phyloP scores from a whole-genome alignment of 1,140 invertebrate genomes.

The Magallana ariakensis region DNA sequence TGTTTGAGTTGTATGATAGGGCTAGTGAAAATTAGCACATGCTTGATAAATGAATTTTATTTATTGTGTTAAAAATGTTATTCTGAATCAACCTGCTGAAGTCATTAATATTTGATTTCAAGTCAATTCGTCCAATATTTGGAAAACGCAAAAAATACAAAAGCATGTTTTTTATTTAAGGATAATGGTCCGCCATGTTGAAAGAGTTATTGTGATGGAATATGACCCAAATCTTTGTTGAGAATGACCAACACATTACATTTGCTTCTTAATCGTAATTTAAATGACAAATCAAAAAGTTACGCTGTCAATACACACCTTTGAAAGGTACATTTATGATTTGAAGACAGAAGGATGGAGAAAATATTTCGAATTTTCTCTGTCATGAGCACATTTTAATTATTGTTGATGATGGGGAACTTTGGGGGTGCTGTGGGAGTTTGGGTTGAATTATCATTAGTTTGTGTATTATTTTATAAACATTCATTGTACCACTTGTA shows the following conservation, averaged over 20 bases:
- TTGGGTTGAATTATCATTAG: too few species aligned
- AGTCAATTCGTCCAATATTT: background rate
- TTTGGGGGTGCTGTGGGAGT: too few species aligned
- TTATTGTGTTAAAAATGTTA: background rate
- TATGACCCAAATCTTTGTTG: conserved; percentile 26
- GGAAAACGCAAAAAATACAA: conserved; percentile 10
- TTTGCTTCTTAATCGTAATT: background rate
- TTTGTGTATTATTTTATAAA: too few species aligned
- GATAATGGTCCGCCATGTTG: conserved; percentile 32
- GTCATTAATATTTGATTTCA: background rate
- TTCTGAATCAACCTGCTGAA: background rate
- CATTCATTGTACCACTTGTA: too few species aligned
- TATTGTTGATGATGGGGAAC: too few species aligned
- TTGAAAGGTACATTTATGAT: background rate
- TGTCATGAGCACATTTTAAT: too few species aligned
- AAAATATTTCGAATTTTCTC: too few species aligned
- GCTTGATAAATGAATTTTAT: background rate
- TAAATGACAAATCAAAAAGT: background rate
- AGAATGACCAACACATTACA: background rate
- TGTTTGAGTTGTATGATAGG: background rate
- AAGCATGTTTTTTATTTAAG: conserved; percentile 35
- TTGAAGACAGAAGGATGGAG: background rate
- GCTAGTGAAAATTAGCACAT: background rate
- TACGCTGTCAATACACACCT: background rate
- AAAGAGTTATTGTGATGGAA: conserved; percentile 31